Conservation (phyloP, 1,140 invertebrate genomes). For the Nasonia longicornis region DNA sequence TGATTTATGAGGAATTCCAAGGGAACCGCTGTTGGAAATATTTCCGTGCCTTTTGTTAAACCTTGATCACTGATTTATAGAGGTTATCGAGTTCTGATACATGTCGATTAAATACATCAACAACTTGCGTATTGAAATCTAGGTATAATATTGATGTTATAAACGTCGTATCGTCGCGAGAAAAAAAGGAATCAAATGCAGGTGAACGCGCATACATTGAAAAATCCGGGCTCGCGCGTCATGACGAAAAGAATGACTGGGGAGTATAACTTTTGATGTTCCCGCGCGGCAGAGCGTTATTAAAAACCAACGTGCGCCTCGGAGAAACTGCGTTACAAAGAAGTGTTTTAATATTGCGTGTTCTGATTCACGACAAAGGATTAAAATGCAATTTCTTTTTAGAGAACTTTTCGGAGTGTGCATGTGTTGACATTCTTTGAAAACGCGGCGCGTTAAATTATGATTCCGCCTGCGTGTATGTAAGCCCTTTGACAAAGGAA, state of each 20-base stretch:
- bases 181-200: neutral
- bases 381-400: neutral
- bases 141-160: neutral
- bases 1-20: too few relatives aligned
- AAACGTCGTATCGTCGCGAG: neutral
- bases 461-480: neutral
- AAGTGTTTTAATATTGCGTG: neutral
- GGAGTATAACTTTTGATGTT: neutral
- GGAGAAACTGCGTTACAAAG: neutral
- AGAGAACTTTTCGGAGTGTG: neutral
- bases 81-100: too few relatives aligned
- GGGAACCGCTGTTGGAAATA: too few relatives aligned
- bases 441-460: neutral
- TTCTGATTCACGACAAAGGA: neutral
- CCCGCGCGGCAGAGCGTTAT: too few relatives aligned
- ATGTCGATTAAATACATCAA: neutral
- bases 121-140: too few relatives aligned
- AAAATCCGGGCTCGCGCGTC: neutral
- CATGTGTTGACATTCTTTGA: neutral
- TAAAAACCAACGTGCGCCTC: neutral
- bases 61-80: too few relatives aligned
- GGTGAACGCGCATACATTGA: neutral
- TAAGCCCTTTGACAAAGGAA: neutral
- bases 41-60: too few relatives aligned
- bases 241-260: neutral